Base-by-base conservation (phyloP, 2,888 invertebrate genomes). In the Ectobius pallidus region DNA sequence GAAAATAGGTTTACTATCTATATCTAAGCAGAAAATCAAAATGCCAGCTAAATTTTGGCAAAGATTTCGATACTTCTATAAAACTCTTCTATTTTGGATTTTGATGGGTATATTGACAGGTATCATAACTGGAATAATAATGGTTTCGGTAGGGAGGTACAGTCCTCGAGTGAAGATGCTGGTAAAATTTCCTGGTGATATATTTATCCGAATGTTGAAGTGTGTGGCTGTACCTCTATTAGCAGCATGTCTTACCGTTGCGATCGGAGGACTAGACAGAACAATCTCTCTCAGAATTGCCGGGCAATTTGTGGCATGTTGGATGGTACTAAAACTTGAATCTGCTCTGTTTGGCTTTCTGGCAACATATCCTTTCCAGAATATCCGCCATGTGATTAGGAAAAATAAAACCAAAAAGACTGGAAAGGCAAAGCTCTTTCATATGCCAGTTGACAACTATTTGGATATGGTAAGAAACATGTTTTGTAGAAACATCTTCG, bases 371-470 rank as follows among this genome's bases (percentile, higher is more conserved):
- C 34, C 34, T 34, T 34, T 34, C 11, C 34, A 7, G 11, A 7
- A 6, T 34, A 6, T n/a, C 18, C 7, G 46, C 3, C 3, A 46
- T 46, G 3, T 46, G 46, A n/a, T 11, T 3, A 46, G 9, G 3
- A n/a, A n/a, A n/a, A 46, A 46, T 46, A 46, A 46, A 46, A 46
- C 46, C n/a, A n/a, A n/a, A n/a, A 46, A 46, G n/a, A 46, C 16
- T n/a, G 11, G n/a, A 4, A n/a, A 46, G 3, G 18, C 9, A 46
- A 46, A 46, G 3, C 3, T 4, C 3, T 4, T 7, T 14, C 7
- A 4, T 14, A 4, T n/a, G n/a, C 11, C 46, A 46, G 18, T 18
- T 11, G 61, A 61, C 9, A n/a, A 32, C 7, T 61, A 61, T 32
- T 7, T 61, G n/a, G 61, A 61, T 61, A 14, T 61, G 6, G 6